phyloP scores from a whole-genome alignment of 2,797 vertebrate genomes.

The Danio choprae region DNA sequence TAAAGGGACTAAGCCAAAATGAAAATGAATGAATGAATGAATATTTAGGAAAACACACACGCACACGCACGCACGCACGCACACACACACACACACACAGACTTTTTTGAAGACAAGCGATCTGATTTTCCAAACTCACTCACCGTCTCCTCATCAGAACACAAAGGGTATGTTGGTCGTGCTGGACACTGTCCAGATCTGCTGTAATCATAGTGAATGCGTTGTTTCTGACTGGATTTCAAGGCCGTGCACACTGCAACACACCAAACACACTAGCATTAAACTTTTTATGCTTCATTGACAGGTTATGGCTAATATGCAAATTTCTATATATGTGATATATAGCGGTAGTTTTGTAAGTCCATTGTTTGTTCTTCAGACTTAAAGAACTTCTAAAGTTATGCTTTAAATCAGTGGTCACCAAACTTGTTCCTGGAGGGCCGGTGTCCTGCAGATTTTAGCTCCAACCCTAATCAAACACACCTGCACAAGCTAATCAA shows the following conservation, averaged over 20 bases:
- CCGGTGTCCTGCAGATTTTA: too few relatives aligned
- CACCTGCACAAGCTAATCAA: too few relatives aligned
- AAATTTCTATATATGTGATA: background rate
- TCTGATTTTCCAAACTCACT: constrained; percentile 54
- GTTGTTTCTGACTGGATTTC: constrained; percentile 23
- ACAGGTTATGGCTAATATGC: background rate
- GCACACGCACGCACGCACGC: too few relatives aligned
- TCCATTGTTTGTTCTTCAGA: background rate
- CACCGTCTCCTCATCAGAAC: constrained; percentile 76
- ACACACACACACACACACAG: too few relatives aligned
- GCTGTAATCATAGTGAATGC: constrained; percentile 19
- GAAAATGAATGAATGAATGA: too few relatives aligned
- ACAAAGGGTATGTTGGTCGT: constrained; percentile 56
- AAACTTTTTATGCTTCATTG: background rate
- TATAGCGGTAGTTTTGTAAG: background rate
- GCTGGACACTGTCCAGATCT: constrained; percentile 53
- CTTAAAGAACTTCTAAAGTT: background rate
- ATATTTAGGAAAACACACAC: too few relatives aligned
- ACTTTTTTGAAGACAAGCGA: background rate
- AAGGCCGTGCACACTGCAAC: constrained; percentile 55
- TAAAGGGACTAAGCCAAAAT: too few relatives aligned
- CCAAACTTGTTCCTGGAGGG: too few relatives aligned
- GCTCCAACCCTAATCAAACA: too few relatives aligned
- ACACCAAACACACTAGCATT: constrained; percentile 44
- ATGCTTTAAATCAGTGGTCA: too few relatives aligned